Evolutionary conservation across 2,888 invertebrate genomes (phyloP).

Genomic region (Clepsis dumicolana): DNA sequence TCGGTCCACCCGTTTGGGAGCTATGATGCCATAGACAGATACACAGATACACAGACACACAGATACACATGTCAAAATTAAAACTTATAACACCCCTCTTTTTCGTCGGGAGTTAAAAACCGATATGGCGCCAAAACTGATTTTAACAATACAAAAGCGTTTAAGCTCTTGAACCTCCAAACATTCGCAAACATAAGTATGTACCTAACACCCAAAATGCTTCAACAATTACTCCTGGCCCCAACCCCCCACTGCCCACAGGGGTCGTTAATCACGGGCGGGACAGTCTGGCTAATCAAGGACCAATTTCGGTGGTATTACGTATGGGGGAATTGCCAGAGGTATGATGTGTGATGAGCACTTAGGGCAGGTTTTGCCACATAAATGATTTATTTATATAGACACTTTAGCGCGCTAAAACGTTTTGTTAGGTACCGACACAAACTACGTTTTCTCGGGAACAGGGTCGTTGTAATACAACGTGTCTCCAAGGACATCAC

Average conservation of each 20-base stretch:
- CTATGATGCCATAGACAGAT: too few relatives aligned
- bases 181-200: background rate
- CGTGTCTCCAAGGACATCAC: too few relatives aligned
- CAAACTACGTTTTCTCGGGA: too few relatives aligned
- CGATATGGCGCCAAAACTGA: background rate
- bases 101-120: too few relatives aligned
- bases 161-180: background rate
- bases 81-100: too few relatives aligned
- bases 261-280: slow-evolving; percentile 38
- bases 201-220: slow-evolving; percentile 17
- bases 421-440: too few relatives aligned
- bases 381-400: background rate
- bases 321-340: slow-evolving; percentile 26
- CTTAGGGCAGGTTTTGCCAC: background rate
- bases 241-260: background rate
- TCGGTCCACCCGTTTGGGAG: too few relatives aligned
- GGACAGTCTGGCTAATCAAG: slow-evolving; percentile 37
- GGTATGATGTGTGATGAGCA: background rate
- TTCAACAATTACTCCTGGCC: slow-evolving; percentile 19
- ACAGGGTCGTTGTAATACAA: too few relatives aligned
- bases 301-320: slow-evolving; percentile 33
- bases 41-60: too few relatives aligned
- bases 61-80: too few relatives aligned
- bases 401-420: background rate
- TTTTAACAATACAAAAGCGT: background rate